These are phyloP conservation scores for Paralichthys olivaceus DNA, from an alignment of 2,113 vertebrate genomes.

Conservation along the genomic window DNA sequence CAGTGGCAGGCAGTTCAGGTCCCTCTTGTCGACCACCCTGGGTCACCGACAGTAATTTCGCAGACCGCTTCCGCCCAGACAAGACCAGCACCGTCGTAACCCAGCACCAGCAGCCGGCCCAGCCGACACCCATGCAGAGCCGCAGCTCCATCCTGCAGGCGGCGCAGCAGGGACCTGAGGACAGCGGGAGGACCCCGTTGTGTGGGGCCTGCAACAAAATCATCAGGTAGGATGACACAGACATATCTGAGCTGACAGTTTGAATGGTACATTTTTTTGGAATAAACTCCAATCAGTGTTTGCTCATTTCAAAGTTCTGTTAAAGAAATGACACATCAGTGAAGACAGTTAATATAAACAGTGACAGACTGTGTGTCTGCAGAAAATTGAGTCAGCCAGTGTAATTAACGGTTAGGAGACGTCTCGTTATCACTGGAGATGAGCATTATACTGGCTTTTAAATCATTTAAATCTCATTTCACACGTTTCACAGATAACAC, in stretches of 20 bases:
- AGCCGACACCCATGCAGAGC: constrained; percentile 93
- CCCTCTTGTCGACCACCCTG: constrained; percentile 91
- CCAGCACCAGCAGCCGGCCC: constrained; percentile 91
- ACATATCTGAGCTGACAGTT: not conserved
- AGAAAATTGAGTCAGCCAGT: constrained; percentile 47
- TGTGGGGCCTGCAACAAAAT: constrained; percentile 97
- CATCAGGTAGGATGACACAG: constrained; percentile 86
- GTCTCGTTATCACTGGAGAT: constrained; percentile 33
- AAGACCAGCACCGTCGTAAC: constrained; percentile 96
- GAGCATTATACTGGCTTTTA: constrained; percentile 25
- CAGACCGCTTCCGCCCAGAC: constrained; percentile 93
- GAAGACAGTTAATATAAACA: constrained; percentile 21
- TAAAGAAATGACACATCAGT: constrained; percentile 26
- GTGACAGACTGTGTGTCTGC: constrained; percentile 23
- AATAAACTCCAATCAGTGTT: constrained; percentile 4
- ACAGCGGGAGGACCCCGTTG: constrained; percentile 87
- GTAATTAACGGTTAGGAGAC: constrained; percentile 46
- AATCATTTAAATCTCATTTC: constrained; percentile 38
- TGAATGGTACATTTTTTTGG: not conserved
- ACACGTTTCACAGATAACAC: constrained; percentile 37
- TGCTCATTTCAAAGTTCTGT: constrained; percentile 26
- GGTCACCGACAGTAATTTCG: constrained; percentile 93
- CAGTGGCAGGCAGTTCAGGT: constrained; percentile 34
- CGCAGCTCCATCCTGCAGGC: constrained; percentile 98
- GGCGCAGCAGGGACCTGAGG: constrained; percentile 85